Percentiles rank a stretch among this genome's conserved stretches.
Evolutionary conservation across 2,797 vertebrate genomes (phyloP).

Genomic region (Alauda arvensis): DNA sequence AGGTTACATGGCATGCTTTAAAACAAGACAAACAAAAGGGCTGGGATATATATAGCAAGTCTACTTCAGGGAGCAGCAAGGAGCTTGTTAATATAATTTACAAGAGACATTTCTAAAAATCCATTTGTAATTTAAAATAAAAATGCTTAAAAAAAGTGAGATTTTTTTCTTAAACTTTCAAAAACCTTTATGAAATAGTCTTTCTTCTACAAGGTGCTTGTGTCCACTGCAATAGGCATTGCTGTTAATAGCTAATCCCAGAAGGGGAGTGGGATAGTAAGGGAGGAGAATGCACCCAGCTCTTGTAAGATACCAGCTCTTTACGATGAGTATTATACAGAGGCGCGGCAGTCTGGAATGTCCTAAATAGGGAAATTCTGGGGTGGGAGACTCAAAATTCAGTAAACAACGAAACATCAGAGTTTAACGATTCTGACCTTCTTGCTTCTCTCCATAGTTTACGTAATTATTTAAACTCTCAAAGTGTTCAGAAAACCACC

Average conservation of each 20-base stretch:
- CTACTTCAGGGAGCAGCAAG: slow-evolving; percentile 49
- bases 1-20: slow-evolving; percentile 43
- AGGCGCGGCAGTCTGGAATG: slow-evolving; percentile 54
- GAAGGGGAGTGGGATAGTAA: not conserved
- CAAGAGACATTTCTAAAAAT: slow-evolving; percentile 55
- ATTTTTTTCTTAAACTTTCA: slow-evolving; percentile 43
- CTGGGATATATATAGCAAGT: slow-evolving; percentile 34
- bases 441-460: slow-evolving; percentile 35
- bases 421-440: slow-evolving; percentile 23
- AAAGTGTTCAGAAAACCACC: slow-evolving; percentile 17
- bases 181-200: slow-evolving; percentile 48
- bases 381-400: slow-evolving; percentile 32
- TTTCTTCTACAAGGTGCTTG: slow-evolving; percentile 59
- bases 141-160: slow-evolving; percentile 34
- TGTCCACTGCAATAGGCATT: slow-evolving; percentile 25
- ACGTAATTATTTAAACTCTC: slow-evolving; percentile 32
- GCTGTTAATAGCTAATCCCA: slow-evolving; percentile 48
- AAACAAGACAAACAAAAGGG: slow-evolving; percentile 32
- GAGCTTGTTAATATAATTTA: slow-evolving; percentile 58
- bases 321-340: slow-evolving; percentile 44
- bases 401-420: slow-evolving; percentile 38
- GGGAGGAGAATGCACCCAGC: slow-evolving; percentile 39
- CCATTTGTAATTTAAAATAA: slow-evolving; percentile 55
- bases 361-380: slow-evolving; percentile 16
- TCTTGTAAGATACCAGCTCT: slow-evolving; percentile 61